Evolutionary conservation across 2,797 vertebrate species (phyloP).

Genomic region (Centroberyx gerrardi): DNA sequence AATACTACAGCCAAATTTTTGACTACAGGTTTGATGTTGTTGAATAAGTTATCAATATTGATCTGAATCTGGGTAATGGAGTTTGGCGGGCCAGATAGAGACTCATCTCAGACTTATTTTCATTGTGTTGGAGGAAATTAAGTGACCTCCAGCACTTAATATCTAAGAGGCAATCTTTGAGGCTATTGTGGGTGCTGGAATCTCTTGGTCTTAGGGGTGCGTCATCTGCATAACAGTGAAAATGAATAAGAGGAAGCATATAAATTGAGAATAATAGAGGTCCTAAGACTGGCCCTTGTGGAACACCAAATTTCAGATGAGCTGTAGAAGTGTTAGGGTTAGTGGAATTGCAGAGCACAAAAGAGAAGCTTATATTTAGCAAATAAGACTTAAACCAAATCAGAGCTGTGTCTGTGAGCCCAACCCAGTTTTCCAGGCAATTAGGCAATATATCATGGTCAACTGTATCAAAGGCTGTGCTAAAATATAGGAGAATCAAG

Average conservation of each 20-base stretch:
- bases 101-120: too few species aligned
- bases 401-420: neutral
- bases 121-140: too few species aligned
- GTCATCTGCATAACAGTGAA: conserved; percentile 1
- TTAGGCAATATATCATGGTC: neutral
- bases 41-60: too few species aligned
- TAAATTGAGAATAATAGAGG: neutral
- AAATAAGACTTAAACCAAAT: too few species aligned
- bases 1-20: too few species aligned
- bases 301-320: conserved; percentile 5
- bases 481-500: neutral
- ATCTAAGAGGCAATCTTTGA: too few species aligned
- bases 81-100: too few species aligned
- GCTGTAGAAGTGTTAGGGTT: neutral
- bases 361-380: neutral
- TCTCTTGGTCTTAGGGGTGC: neutral
- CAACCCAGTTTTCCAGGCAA: neutral
- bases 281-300: neutral
- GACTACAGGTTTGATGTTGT: too few species aligned
- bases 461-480: neutral
- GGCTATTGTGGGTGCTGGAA: too few species aligned
- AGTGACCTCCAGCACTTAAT: too few species aligned
- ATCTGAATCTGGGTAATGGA: too few species aligned
- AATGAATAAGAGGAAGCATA: neutral
- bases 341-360: neutral